Conservation (phyloP, 1,140 invertebrate genomes). For the Drosophila baimaii region DNA sequence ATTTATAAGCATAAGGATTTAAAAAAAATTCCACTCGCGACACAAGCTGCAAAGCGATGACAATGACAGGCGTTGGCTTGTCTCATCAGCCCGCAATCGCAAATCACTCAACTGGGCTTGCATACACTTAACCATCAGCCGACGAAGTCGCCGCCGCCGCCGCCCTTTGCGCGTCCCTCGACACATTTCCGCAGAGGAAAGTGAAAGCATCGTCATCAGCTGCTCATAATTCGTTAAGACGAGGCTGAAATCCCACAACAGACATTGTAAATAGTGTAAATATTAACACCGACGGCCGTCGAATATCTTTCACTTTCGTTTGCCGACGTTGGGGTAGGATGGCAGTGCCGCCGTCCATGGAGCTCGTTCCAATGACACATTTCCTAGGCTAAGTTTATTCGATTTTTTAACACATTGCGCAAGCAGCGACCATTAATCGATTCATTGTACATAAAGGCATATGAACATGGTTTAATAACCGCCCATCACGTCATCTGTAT, state of each 20-base stretch:
- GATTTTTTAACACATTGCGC: constrained; percentile 48
- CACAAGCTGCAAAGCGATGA: constrained; percentile 7
- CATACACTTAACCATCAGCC: constrained; percentile 29
- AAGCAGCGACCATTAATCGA: constrained; percentile 41
- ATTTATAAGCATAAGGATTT: background rate
- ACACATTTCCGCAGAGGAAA: constrained; percentile 64
- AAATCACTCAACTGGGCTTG: constrained; percentile 43
- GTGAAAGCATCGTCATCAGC: constrained; percentile 69
- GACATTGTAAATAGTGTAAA: constrained; percentile 67
- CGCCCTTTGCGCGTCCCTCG: constrained; percentile 23
- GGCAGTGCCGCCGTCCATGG: background rate
- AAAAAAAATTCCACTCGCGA: background rate
- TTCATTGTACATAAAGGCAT: constrained; percentile 36
- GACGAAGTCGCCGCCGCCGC: constrained; percentile 7
- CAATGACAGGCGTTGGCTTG: constrained; percentile 45
- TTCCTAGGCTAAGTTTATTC: constrained; percentile 39
- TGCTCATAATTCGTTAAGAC: constrained; percentile 53
- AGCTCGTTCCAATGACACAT: constrained; percentile 43
- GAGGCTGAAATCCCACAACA: constrained; percentile 18
- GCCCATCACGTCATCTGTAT: constrained; percentile 37
- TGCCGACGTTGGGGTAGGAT: background rate
- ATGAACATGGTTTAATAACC: constrained; percentile 24
- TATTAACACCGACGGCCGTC: constrained; percentile 25
- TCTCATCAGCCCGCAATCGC: constrained; percentile 34
- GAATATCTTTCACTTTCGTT: constrained; percentile 14